These are phyloP conservation scores for Schizopygopsis pylzovi DNA, from an alignment of 2,797 vertebrate species.

Conservation along the genomic window DNA sequence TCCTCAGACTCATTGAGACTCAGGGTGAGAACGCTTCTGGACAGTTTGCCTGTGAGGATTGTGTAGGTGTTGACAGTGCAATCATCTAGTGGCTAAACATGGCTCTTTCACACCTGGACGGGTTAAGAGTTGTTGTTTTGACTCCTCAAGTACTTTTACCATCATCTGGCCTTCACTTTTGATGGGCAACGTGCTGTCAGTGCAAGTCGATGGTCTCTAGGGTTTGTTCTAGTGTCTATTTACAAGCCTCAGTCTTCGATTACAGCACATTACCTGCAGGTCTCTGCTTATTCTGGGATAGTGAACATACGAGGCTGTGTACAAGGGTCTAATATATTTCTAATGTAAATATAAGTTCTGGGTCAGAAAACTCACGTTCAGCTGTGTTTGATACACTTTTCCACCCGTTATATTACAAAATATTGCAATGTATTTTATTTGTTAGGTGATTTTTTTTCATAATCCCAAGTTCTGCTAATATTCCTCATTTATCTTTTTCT, in stretches of 20 bases:
- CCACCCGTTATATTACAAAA: not conserved
- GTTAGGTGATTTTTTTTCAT: not conserved
- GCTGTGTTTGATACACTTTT: not conserved
- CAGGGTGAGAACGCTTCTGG: slow-evolving; percentile 2
- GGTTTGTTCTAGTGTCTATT: not conserved
- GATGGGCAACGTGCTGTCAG: not conserved
- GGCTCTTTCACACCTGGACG: slow-evolving; percentile 1
- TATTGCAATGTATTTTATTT: not conserved
- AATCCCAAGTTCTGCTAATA: not conserved
- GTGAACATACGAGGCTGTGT: not conserved
- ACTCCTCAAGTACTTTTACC: slow-evolving; percentile 19
- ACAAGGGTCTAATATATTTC: not conserved
- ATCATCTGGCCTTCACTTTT: not conserved
- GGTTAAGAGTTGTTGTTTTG: not conserved
- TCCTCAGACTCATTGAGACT: slow-evolving; percentile 8
- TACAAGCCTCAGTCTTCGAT: not conserved
- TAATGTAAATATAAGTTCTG: not conserved
- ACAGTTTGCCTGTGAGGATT: slow-evolving; percentile 1
- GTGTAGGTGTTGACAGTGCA: slow-evolving; percentile 15
- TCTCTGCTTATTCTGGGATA: not conserved
- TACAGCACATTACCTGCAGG: not conserved
- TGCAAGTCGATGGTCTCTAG: not conserved
- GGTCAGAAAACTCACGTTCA: not conserved
- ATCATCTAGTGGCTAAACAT: not conserved
- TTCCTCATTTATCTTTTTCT: not conserved